Percentiles rank a stretch among this genome's conserved stretches.
Conservation (phyloP, 2,888 invertebrate genomes). For the Volucella inflata region DNA sequence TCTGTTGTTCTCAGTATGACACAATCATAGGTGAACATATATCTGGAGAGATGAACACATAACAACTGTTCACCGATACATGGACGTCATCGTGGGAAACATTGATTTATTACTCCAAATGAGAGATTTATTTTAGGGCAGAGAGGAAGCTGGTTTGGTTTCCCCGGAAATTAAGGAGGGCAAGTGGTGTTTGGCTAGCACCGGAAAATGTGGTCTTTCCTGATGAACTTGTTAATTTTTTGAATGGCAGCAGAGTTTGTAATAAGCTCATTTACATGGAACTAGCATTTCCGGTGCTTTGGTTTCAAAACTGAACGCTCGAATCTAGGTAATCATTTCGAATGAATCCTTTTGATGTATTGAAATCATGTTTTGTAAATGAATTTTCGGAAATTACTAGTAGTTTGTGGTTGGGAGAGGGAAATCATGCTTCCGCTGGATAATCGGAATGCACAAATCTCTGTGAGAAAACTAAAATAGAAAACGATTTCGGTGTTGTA, state of each 20-base stretch:
- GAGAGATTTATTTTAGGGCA: constrained; percentile 69
- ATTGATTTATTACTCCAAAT: constrained; percentile 73
- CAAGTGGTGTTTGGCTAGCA: constrained; percentile 33
- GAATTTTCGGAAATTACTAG: neutral
- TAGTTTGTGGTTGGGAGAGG: neutral
- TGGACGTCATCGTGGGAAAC: constrained; percentile 64
- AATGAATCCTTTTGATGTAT: constrained; percentile 37
- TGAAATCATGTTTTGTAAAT: constrained; percentile 1
- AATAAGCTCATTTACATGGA: constrained; percentile 56
- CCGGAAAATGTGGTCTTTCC: constrained; percentile 44
- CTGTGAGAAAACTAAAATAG: neutral
- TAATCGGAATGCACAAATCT: neutral
- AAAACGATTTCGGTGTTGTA: too few relatives aligned
- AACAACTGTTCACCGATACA: constrained; percentile 50
- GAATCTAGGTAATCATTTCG: too few relatives aligned
- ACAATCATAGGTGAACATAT: constrained; percentile 23
- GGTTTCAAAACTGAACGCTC: neutral
- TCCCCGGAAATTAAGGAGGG: constrained; percentile 52
- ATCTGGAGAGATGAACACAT: constrained; percentile 33
- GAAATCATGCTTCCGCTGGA: neutral
- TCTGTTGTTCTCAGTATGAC: constrained; percentile 6
- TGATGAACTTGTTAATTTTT: constrained; percentile 60
- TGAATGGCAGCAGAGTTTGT: constrained; percentile 32
- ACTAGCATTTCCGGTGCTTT: constrained; percentile 39
- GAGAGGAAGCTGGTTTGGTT: constrained; percentile 45